Base-by-base conservation (phyloP, 1,140 invertebrate species). In the Ceratina calcarata region DNA sequence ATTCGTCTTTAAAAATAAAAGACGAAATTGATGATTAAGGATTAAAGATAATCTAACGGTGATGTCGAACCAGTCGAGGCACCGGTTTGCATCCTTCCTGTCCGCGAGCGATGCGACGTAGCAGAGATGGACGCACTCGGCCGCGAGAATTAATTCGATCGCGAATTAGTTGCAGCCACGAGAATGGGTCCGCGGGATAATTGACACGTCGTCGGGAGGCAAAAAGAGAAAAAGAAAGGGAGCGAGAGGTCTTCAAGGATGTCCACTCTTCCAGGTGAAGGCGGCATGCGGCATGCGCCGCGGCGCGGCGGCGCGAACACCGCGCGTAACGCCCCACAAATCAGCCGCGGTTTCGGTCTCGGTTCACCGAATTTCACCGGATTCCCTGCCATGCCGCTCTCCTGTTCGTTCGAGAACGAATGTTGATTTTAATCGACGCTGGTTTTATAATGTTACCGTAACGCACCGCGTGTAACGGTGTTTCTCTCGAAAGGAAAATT, bases 231-330 rank as follows among this genome's bases (percentile, higher is more conserved):
- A 85, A 77, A 85, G 64, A 73, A 49, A 77, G 65, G 55, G 70
- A 74, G 74, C 66, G 65, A 82, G 83, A 85, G 78, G 78, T 85
- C 82, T 85, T 86, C 84, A 86, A 86, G 84, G 84, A 86, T 86
- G 84, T 86, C 84, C 80, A 85, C 84, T 86, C 84, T 82, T 86
- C 70, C 74, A 86, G 74, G 79, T 85, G 84, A 86, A 85, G 84
- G 84, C 72, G 84, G 65, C 66, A 45, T 45, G 37, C 37, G 37
- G 37, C 37, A 45, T 45, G 37, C 37, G 37, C 37, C 37, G 79
- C 82, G 84, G 81, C 83, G 84, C 72, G 84, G 65, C 66, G 27
- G 79, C 83, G 64, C 68, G 83, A 83, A 75, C 65, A 45, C 37
- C 37, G 81, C 78, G 49, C 68, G 78, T 61, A 85, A 85, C 84